Evolutionary conservation across 1,140 invertebrate species (phyloP).

Genomic region (Ganaspis sp.): DNA sequence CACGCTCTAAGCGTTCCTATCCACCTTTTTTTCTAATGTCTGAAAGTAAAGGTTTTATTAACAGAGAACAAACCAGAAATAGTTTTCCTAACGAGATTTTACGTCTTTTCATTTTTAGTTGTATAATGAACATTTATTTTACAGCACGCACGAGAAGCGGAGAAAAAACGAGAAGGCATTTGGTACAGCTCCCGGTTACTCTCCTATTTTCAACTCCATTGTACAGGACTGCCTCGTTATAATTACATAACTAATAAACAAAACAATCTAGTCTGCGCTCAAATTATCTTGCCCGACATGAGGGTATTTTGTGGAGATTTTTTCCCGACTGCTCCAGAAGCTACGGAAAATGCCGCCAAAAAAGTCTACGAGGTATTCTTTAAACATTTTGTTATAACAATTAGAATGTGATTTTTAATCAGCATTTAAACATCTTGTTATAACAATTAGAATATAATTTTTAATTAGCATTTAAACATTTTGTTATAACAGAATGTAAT

Average conservation of each 20-base stretch:
- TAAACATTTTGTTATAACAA: too few relatives aligned
- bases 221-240: conserved; percentile 72
- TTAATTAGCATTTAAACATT: background rate
- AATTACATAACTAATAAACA: conserved; percentile 63
- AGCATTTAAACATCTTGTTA: too few relatives aligned
- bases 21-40: background rate
- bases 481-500: conserved; percentile 19
- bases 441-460: too few relatives aligned
- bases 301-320: conserved; percentile 65
- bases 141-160: conserved; percentile 66
- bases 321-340: conserved; percentile 63
- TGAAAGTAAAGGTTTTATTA: background rate
- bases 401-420: too few relatives aligned
- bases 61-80: background rate
- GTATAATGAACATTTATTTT: conserved; percentile 41
- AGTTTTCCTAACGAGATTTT: conserved; percentile 1
- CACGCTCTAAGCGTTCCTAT: conserved; percentile 19
- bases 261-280: conserved; percentile 63
- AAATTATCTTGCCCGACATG: conserved; percentile 69
- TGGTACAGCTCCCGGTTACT: conserved; percentile 67
- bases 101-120: background rate
- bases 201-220: conserved; percentile 67
- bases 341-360: conserved; percentile 72
- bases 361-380: conserved; percentile 62
- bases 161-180: conserved; percentile 53